Base-by-base conservation (phyloP, 2,797 vertebrate species). In the Phoebastria nigripes region DNA sequence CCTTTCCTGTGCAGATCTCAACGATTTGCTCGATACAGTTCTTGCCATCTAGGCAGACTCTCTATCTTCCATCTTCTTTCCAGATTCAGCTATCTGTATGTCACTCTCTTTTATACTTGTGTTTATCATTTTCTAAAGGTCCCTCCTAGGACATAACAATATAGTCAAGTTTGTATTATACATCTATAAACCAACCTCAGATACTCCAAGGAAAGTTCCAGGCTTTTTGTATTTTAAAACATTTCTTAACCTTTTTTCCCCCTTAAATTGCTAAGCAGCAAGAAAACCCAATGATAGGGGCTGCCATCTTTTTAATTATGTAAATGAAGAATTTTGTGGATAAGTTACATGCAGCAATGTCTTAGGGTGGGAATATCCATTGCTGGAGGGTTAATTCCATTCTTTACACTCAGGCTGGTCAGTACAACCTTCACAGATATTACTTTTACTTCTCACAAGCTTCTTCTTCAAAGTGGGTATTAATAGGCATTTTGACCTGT, bases 401-500 rank as follows among this genome's bases (percentile, higher is more conserved):
- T 86, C 87, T 84, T 91, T 70, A 39, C n/a, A 79, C 31, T 95
- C 52, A 63, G 9, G 41, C 29, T 91, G 63, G 59, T 87, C 91
- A 96, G 63, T 67, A 70, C 15, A 92, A 70, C 82, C 69, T 94
- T 88, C 69, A 86, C 33, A 82, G 71, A 51, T 55, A 90, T 14
- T 73, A 77, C 54, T 88, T 90, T 62, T 39, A 62, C 39, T 90
- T 87, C 47, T 84, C 37, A 91, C 29, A 89, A 66, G 39, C 76
- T 92, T 29, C 66, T 79, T 93, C 62, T 74, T 94, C 66, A 62
- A 87, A 94, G 21, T 67, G 35, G 5, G 3, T 78, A 78, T 94
- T 96, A 96, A 96, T 82, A 85, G 59, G 15, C 41, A 80, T 95
- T 96, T 95, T 90, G 37, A 81, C 70, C 77, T 87, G 6, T 62